Base-by-base conservation (phyloP, 2,888 invertebrate genomes). In the Lingula anatina region DNA sequence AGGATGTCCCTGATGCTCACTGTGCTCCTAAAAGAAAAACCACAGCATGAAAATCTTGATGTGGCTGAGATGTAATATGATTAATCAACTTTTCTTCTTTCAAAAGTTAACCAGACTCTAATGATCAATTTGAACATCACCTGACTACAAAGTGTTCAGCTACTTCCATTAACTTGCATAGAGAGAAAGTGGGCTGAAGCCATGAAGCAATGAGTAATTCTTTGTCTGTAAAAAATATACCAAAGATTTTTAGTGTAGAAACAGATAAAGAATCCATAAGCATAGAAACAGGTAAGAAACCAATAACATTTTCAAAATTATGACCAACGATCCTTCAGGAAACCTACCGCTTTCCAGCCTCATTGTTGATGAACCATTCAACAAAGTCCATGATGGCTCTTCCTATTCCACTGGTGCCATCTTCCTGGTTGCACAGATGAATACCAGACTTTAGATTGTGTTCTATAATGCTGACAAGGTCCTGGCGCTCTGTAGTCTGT, bases 1-100 rank as follows among this genome's bases (percentile, higher is more conserved):
- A 96, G 78, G 50, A 95, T 82, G 75, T 97, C 96, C 63, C 97
- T 84, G 54, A 96, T 88, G 61, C 92, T 96, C 51, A 91, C 84
- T 3, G 87, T 86, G 58, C 88, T 87, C 66, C 89, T 78, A 54
- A 7, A 84, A 31, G 49, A 53, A 54, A 55, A 60, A 46, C 25
- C 41, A 37, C 44, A 47, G 40, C 5, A 44, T 35, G 26, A 46
- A n/a, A n/a, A n/a, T n/a, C n/a, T n/a, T n/a, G n/a, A n/a, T n/a
- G n/a, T n/a, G n/a, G n/a, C n/a, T n/a, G n/a, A n/a, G n/a, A n/a
- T n/a, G n/a, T n/a, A n/a, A n/a, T n/a, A n/a, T n/a, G n/a, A n/a
- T n/a, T n/a, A n/a, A n/a, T n/a, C n/a, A n/a, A n/a, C n/a, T n/a
- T n/a, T n/a, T n/a, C n/a, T n/a, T n/a, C n/a, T n/a, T n/a, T n/a